Base-by-base conservation (phyloP, 53 echinoderm and acorn worm genomes). In the Glandiceps talaboti region DNA sequence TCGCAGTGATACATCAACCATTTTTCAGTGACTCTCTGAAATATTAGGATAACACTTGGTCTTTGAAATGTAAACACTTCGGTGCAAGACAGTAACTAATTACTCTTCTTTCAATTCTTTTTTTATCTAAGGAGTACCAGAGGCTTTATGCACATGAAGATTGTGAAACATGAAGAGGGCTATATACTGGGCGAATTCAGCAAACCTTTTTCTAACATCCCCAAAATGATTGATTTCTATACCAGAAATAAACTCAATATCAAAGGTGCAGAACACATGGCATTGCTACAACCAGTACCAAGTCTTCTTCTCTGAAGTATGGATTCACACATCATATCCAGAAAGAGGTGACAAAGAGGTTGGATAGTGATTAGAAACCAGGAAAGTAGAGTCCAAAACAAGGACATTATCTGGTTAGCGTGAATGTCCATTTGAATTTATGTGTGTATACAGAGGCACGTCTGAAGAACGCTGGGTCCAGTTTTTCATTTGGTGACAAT, bases 71-170 rank as follows among this genome's bases (percentile, higher is more conserved):
- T n/a, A n/a, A n/a, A n/a, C n/a, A n/a, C n/a, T n/a, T n/a, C n/a
- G n/a, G n/a, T n/a, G n/a, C n/a, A n/a, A n/a, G n/a, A n/a, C n/a
- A n/a, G n/a, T n/a, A n/a, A n/a, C n/a, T n/a, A n/a, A n/a, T n/a
- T n/a, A n/a, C n/a, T n/a, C n/a, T n/a, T n/a, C n/a, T n/a, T n/a
- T 45, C 20, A 45, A 45, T 45, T 6, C 64, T 45, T 12, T 45
- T 20, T 20, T 45, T 45, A 6, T 45, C 20, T 45, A 6, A 96
- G 97, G 88, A 96, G 97, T 86, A 90, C 92, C 25, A 96, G 92
- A 80, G 97, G 97, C n/a, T 96, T 91, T 77, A 96, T 96, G 97
- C 97, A 96, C 80, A 96, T 96, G 97, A 96, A 96, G 91, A 96
- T 96, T 1, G 93, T 96, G 64, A 32, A 77, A 26, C 87, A 91